A percentile compares a stretch with the other conserved stretches of the same genome.
These are phyloP conservation scores for Neosilurus mollespiculum DNA, from an alignment of 2,797 vertebrate species.

Conservation along the genomic window DNA sequence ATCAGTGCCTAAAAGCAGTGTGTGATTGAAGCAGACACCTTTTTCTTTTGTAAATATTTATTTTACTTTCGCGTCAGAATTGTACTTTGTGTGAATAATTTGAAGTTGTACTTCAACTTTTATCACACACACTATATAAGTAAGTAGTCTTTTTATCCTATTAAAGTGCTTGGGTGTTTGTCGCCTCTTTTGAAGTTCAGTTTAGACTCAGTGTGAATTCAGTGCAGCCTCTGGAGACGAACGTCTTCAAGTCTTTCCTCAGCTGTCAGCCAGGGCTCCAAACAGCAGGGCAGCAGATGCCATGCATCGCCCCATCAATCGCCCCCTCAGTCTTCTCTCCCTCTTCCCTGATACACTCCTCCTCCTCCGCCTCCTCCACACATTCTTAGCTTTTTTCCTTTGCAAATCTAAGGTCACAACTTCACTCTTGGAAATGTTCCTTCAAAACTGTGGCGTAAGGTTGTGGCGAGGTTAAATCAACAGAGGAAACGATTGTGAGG, in stretches of 20 bases:
- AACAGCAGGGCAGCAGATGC: constrained; percentile 74
- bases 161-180: background rate
- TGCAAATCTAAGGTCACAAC: constrained; percentile 59
- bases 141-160: background rate
- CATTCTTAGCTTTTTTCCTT: constrained; percentile 33
- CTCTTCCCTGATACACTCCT: constrained; percentile 33
- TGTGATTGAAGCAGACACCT: background rate
- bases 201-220: constrained; percentile 41
- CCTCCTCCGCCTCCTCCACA: constrained; percentile 23
- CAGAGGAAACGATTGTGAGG: constrained; percentile 66
- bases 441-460: constrained; percentile 16
- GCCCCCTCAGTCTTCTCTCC: constrained; percentile 71
- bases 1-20: background rate
- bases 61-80: background rate
- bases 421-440: constrained; percentile 25
- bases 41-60: background rate
- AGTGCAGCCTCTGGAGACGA: constrained; percentile 27
- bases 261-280: constrained; percentile 40
- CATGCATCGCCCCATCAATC: constrained; percentile 71
- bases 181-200: constrained; percentile 16
- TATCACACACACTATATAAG: background rate
- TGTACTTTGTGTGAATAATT: background rate
- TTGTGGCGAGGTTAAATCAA: constrained; percentile 68
- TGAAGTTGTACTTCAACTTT: background rate
- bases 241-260: constrained; percentile 16